phyloP scores from a whole-genome alignment of 2,797 vertebrate species.

The Helostoma temminkii region DNA sequence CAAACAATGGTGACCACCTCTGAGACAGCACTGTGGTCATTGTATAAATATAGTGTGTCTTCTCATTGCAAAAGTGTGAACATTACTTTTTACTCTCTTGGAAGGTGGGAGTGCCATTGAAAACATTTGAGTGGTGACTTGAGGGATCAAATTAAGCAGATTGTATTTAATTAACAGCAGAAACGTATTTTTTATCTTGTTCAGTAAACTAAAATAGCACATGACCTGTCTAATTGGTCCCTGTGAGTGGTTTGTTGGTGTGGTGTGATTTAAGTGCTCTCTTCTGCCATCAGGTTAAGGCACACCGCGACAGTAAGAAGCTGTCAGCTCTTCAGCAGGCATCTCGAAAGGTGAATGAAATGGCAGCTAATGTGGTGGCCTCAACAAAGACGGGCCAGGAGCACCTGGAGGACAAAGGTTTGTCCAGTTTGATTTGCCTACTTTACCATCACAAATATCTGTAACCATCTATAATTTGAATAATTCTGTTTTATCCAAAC shows the following conservation, averaged over 20 bases:
- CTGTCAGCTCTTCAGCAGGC: slow-evolving; percentile 91
- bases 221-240: background rate
- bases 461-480: background rate
- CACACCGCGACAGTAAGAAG: slow-evolving; percentile 88
- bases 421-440: slow-evolving; percentile 8
- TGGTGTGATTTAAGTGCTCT: background rate
- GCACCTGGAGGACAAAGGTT: slow-evolving; percentile 93
- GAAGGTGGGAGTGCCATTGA: background rate
- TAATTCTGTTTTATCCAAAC: background rate
- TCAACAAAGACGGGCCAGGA: slow-evolving; percentile 95
- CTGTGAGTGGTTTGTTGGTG: background rate
- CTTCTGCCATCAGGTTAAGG: slow-evolving; percentile 89
- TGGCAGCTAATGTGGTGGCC: slow-evolving; percentile 92
- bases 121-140: background rate
- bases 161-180: background rate
- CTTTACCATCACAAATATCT: background rate
- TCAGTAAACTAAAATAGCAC: background rate
- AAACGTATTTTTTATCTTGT: background rate
- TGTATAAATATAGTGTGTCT: background rate
- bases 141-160: background rate
- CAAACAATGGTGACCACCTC: background rate
- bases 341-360: slow-evolving; percentile 92
- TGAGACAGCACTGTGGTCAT: background rate
- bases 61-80: background rate
- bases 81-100: too few species aligned